Base-by-base conservation (phyloP, 2,888 invertebrate species). In the Anorthoa munda region DNA sequence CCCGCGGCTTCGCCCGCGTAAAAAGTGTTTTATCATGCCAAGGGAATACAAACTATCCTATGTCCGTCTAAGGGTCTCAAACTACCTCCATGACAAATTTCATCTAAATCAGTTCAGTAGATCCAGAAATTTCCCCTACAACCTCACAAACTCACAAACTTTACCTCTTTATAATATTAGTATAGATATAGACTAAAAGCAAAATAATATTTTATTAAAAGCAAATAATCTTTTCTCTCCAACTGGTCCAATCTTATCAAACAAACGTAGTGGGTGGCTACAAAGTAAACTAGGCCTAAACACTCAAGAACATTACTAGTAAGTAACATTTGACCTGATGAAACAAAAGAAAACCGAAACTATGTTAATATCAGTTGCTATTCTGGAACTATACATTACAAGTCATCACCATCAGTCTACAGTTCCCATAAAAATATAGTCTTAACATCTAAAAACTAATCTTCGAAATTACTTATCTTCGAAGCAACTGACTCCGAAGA, bases 381-480 rank as follows among this genome's bases (percentile, higher is more conserved):
- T 77, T 75, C 67, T 70, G 48, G 59, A 65, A 63, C 55, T 48
- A 68, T 11, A 59, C 51, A 77, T 72, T 75, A 72, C 51, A 59
- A 61, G 61, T 83, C 53, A 77, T 85, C 53, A 73, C 65, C 55
- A 69, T 70, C 12, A 23, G 59, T 74, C 73, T 64, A 67, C 53
- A 63, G 69, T 77, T 73, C 23, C 12, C 70, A 59, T 70, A 77
- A 75, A 83, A 86, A 75, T 75, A 75, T 69, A 66, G 61, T 51
- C 66, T 51, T 63, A 82, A 48, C 23, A 58, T 67, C 63, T 79
- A 79, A 81, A 87, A 86, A 81, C 69, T 81, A 80, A 84, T 85
- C 71, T 84, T 79, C 31, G 23, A 78, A 82, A 87, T 85, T 82
- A 81, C 21, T 77, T 80, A 83, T 79, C 76, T 75, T 77, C 75